These are phyloP conservation scores for Pristionchus pacificus DNA, from an alignment of 1,140 invertebrate species.

Conservation along the genomic window DNA sequence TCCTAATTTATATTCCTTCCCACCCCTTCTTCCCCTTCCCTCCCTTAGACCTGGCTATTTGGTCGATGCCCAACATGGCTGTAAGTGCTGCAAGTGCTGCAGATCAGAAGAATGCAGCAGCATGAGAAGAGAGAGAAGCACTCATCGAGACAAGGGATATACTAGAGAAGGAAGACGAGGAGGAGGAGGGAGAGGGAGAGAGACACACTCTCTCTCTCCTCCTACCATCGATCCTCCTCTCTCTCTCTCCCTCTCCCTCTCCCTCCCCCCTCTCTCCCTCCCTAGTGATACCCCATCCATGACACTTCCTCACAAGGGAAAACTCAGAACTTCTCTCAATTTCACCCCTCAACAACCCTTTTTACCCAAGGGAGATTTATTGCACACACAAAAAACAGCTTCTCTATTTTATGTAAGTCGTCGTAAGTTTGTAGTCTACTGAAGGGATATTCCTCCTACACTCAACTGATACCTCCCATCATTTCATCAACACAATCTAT, in stretches of 20 bases:
- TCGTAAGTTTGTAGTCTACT: too few relatives aligned
- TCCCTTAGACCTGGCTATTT: conserved; percentile 57
- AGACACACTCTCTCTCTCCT: conserved; percentile 5
- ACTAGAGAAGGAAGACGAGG: conserved; percentile 12
- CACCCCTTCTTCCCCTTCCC: too few relatives aligned
- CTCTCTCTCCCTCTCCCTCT: conserved; percentile 6
- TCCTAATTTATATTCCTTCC: too few relatives aligned
- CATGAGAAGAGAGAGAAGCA: conserved; percentile 13
- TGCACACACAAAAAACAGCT: too few relatives aligned
- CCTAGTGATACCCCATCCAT: neutral
- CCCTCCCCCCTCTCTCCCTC: neutral
- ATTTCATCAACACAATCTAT: too few relatives aligned
- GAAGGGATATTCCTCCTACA: neutral
- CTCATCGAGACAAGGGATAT: neutral
- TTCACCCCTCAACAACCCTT: neutral
- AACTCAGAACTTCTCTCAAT: neutral
- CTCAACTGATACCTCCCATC: neutral
- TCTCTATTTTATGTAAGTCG: too few relatives aligned
- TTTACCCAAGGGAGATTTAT: neutral
- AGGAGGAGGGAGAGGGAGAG: conserved; percentile 2
- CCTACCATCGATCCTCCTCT: neutral
- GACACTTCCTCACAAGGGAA: neutral
- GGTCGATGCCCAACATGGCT: conserved; percentile 54
- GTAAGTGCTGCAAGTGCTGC: conserved; percentile 14
- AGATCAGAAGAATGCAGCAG: conserved; percentile 7